Base-by-base conservation (phyloP, 2,888 invertebrate genomes). In the Leucoptera coffeella region DNA sequence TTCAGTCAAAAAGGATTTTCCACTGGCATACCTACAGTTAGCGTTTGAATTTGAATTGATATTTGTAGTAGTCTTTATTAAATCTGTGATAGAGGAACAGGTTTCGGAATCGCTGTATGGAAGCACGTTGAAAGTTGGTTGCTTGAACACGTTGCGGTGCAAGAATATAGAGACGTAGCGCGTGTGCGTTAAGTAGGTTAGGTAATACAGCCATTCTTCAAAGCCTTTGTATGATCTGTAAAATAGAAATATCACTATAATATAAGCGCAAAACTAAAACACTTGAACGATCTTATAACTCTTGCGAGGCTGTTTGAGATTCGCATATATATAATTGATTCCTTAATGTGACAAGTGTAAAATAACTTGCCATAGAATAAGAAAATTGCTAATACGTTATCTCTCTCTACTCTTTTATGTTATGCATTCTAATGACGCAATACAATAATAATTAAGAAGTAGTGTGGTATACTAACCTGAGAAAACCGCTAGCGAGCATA, bases 201-300 rank as follows among this genome's bases (percentile, higher is more conserved):
- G 52, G 47, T 87, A 88, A 50, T 80, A 82, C 3, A 89, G 57
- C 86, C 87, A 89, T 20, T 87, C 84, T 38, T 87, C 85, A 31
- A 84, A 73, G 9, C 85, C 83, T 47, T 82, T 80, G 43, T 82
- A 80, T 0, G 87, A 85, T 39, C 88, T 85, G 52, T n/a, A 50
- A 51, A 26, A 22, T 25, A n/a, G n/a, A n/a, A n/a, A n/a, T n/a
- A n/a, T n/a, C n/a, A n/a, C n/a, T n/a, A n/a, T n/a, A n/a, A n/a
- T n/a, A n/a, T n/a, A n/a, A n/a, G n/a, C n/a, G n/a, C n/a, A n/a
- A n/a, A n/a, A n/a, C n/a, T n/a, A n/a, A n/a, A n/a, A n/a, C n/a
- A n/a, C n/a, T n/a, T n/a, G n/a, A n/a, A n/a, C n/a, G n/a, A n/a
- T n/a, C n/a, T n/a, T n/a, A n/a, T n/a, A n/a, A n/a, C n/a, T n/a